Conservation (phyloP, 2,113 vertebrate species). For the Gopherus evgoodei region DNA sequence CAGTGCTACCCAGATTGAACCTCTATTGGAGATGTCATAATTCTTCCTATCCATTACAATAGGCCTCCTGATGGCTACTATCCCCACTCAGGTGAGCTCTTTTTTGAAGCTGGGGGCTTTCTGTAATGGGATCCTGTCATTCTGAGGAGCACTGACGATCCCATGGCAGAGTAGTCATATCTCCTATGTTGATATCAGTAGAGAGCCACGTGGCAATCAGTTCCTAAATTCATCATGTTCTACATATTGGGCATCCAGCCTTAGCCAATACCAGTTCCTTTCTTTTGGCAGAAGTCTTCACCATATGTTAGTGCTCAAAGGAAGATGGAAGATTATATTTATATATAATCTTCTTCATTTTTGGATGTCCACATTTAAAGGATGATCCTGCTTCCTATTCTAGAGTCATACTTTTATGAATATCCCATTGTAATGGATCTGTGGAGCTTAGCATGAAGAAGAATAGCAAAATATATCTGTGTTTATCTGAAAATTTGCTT, state of each 20-base stretch:
- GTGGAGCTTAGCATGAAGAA: background rate
- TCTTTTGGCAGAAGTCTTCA: background rate
- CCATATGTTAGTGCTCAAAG: background rate
- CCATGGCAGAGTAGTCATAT: background rate
- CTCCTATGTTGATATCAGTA: background rate
- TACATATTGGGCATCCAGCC: background rate
- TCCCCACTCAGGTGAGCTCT: no score
- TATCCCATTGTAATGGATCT: background rate
- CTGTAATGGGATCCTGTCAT: background rate
- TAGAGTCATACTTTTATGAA: background rate
- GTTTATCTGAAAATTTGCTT: background rate
- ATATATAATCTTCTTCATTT: background rate
- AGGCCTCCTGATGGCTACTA: no score
- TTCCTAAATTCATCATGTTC: background rate
- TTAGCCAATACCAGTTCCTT: background rate
- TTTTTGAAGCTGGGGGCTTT: background rate
- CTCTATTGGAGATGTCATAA: background rate
- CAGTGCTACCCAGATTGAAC: background rate
- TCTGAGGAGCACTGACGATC: rapidly evolving
- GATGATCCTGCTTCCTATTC: background rate
- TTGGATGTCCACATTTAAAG: background rate
- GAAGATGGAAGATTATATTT: background rate
- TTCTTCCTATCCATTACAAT: no score
- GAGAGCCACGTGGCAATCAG: background rate
- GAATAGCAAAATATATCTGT: background rate